phyloP scores from a whole-genome alignment of 2,797 vertebrate species.

The Sebastes matsubarae region DNA sequence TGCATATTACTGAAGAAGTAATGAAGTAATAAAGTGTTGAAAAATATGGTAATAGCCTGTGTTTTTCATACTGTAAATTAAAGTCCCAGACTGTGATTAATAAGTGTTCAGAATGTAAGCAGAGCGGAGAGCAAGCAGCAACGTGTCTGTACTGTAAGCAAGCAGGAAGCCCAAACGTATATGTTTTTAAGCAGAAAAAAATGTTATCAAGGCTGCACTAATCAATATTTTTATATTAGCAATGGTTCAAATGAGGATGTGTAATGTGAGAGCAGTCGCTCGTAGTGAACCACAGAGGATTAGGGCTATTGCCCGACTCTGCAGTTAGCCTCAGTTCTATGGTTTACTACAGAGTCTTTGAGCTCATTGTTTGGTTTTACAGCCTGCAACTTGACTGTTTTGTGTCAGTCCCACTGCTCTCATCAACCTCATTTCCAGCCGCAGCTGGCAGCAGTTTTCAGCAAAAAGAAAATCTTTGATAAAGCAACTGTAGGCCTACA shows the following conservation, averaged over 20 bases:
- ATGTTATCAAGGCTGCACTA: neutral
- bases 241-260: neutral
- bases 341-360: neutral
- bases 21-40: neutral
- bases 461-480: neutral
- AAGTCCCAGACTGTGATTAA: neutral
- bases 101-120: neutral
- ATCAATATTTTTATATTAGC: neutral
- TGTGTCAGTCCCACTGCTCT: neutral
- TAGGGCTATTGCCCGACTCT: neutral
- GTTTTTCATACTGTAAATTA: neutral
- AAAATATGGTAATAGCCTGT: neutral
- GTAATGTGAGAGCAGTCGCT: neutral
- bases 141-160: neutral
- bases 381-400: neutral
- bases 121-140: neutral
- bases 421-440: neutral
- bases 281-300: neutral
- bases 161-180: neutral
- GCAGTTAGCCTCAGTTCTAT: neutral
- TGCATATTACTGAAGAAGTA: neutral
- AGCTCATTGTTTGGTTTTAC: slow-evolving; percentile 6
- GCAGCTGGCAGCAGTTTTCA: neutral
- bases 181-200: neutral
- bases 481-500: neutral